Evolutionary conservation across 2,888 invertebrate genomes (phyloP).

Genomic region (Brachyopa scutellaris): DNA sequence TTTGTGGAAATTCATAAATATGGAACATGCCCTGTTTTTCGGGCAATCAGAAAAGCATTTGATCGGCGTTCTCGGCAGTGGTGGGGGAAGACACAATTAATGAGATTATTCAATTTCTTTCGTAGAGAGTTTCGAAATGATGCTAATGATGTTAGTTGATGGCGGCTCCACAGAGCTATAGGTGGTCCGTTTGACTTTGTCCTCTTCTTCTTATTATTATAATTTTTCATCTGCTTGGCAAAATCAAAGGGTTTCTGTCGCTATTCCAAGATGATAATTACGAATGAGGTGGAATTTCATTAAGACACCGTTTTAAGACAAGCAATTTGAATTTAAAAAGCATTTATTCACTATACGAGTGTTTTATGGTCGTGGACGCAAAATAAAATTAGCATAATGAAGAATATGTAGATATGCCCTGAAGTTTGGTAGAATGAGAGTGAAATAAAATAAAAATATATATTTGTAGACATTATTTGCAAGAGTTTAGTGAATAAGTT

Average conservation of each 20-base stretch:
- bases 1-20: constrained; percentile 72
- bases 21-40: constrained; percentile 67
- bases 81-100: constrained; percentile 54
- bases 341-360: constrained; percentile 48
- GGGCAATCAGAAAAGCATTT: constrained; percentile 66
- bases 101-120: constrained; percentile 73
- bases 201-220: background rate
- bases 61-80: too few species aligned
- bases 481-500: too few species aligned
- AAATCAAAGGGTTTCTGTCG: constrained; percentile 67
- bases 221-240: background rate
- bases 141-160: constrained; percentile 51
- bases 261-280: constrained; percentile 62
- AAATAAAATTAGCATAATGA: constrained; percentile 52
- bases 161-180: background rate
- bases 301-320: constrained; percentile 61
- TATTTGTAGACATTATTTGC: too few species aligned
- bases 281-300: constrained; percentile 68
- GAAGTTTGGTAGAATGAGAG: too few species aligned
- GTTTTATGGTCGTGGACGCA: constrained; percentile 7
- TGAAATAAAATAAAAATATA: too few species aligned
- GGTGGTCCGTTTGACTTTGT: constrained; percentile 41
- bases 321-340: constrained; percentile 66
- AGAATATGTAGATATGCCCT: constrained; percentile 16
- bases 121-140: constrained; percentile 62